These are phyloP conservation scores for Netelia fuscicornis DNA, from an alignment of 2,888 invertebrate genomes.

Conservation along the genomic window DNA sequence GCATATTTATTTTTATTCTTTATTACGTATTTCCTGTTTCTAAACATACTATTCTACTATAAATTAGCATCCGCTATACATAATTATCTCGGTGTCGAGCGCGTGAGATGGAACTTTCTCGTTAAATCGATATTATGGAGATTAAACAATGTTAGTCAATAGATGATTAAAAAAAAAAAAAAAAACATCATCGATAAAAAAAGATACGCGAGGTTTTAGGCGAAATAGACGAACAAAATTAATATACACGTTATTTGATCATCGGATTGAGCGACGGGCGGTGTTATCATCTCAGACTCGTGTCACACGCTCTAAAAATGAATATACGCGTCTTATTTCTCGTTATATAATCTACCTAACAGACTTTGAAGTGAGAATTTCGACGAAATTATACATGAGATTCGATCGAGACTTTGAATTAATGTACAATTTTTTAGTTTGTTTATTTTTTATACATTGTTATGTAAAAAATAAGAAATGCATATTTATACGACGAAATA, in stretches of 20 bases:
- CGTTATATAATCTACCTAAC: slow-evolving; percentile 20
- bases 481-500: slow-evolving; percentile 31
- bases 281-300: slow-evolving; percentile 51
- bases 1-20: slow-evolving; percentile 20
- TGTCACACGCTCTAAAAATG: slow-evolving; percentile 30
- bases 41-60: slow-evolving; percentile 50
- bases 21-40: slow-evolving; percentile 52
- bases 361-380: background rate
- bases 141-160: slow-evolving; percentile 39
- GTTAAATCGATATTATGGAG: slow-evolving; percentile 38
- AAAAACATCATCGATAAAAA: background rate
- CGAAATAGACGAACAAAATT: background rate
- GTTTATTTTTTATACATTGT: slow-evolving; percentile 4
- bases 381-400: background rate
- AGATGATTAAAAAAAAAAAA: background rate
- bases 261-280: background rate
- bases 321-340: slow-evolving; percentile 39
- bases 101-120: slow-evolving; percentile 45
- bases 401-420: background rate
- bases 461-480: slow-evolving; percentile 50
- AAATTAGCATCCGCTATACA: slow-evolving; percentile 45
- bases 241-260: background rate
- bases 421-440: slow-evolving; percentile 32
- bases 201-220: background rate
- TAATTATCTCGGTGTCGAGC: slow-evolving; percentile 53